These are phyloP conservation scores for Idaea dimidiata DNA, from an alignment of 2,888 invertebrate species.

Conservation along the genomic window DNA sequence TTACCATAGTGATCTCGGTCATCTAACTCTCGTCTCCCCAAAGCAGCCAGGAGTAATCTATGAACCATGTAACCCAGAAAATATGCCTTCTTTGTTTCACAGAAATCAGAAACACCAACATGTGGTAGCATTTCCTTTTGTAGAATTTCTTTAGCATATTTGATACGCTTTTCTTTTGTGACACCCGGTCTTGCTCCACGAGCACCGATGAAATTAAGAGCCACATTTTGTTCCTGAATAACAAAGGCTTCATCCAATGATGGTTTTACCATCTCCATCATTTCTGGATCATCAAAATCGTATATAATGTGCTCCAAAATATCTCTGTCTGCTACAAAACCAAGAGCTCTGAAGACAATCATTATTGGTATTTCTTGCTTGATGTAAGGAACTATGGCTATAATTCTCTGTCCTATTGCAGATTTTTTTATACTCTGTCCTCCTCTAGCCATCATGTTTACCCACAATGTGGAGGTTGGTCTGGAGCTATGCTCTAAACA, in stretches of 20 bases:
- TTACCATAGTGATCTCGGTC: conserved; percentile 99
- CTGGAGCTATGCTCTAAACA: conserved; percentile 86
- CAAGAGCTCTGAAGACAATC: conserved; percentile 99
- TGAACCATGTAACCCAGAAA: conserved; percentile 99
- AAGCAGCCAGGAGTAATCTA: conserved; percentile 93
- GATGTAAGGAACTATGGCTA: conserved; percentile 98
- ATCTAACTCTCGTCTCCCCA: conserved; percentile 97
- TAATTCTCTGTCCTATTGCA: conserved; percentile 98
- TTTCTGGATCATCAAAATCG: conserved; percentile 99
- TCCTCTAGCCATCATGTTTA: conserved; percentile 99
- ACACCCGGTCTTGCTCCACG: conserved; percentile 99
- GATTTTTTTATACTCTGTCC: conserved; percentile 99
- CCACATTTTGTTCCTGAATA: conserved; percentile 99
- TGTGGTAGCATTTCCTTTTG: conserved; percentile 99
- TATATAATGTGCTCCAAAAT: conserved; percentile 99
- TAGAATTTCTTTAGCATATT: conserved; percentile 99
- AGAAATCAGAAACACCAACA: conserved; percentile 99
- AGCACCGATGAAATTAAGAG: conserved; percentile 98
- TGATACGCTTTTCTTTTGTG: conserved; percentile 98
- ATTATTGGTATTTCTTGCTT: conserved; percentile 99
- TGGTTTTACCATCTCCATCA: conserved; percentile 99
- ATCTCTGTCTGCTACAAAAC: conserved; percentile 99
- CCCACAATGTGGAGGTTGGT: conserved; percentile 98
- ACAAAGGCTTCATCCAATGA: conserved; percentile 99
- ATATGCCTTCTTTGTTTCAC: conserved; percentile 99